Percentiles rank a stretch among this genome's conserved stretches.
These are phyloP conservation scores for Sycobia sp. DNA, from an alignment of 1,140 invertebrate genomes.

Conservation along the genomic window DNA sequence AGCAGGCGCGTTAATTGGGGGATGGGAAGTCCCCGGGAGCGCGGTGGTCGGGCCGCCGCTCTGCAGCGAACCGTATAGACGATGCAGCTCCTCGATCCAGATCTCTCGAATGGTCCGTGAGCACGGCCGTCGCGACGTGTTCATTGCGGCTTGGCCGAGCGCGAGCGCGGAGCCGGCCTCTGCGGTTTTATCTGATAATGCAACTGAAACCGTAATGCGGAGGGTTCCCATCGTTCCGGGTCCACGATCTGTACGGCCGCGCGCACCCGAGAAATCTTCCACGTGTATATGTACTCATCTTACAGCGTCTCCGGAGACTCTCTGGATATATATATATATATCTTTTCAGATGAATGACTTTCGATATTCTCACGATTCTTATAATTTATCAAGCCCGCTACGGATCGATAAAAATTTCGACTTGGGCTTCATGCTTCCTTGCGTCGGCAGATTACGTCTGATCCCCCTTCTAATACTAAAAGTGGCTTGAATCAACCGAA, in stretches of 20 bases:
- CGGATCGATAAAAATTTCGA: too few relatives aligned
- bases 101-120: constrained; percentile 18
- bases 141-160: constrained; percentile 25
- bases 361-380: constrained; percentile 29
- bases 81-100: constrained; percentile 20
- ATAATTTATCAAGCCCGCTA: constrained; percentile 10
- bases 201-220: constrained; percentile 31
- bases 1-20: constrained; percentile 22
- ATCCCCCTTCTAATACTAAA: too few relatives aligned
- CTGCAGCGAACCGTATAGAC: too few relatives aligned
- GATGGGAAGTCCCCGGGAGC: neutral
- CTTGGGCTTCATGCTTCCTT: too few relatives aligned
- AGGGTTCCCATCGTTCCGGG: constrained; percentile 30
- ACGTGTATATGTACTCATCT: constrained; percentile 13
- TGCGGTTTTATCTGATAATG: constrained; percentile 36
- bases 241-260: constrained; percentile 5
- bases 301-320: neutral
- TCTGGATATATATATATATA: too few relatives aligned
- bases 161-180: constrained; percentile 10
- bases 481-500: too few relatives aligned
- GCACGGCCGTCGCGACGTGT: constrained; percentile 30
- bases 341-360: constrained; percentile 6
- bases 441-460: too few relatives aligned
- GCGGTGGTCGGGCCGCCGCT: too few relatives aligned
- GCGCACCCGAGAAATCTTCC: neutral